These are phyloP conservation scores for Atopsyche davidsoni DNA, from an alignment of 1,140 invertebrate species.

Conservation along the genomic window DNA sequence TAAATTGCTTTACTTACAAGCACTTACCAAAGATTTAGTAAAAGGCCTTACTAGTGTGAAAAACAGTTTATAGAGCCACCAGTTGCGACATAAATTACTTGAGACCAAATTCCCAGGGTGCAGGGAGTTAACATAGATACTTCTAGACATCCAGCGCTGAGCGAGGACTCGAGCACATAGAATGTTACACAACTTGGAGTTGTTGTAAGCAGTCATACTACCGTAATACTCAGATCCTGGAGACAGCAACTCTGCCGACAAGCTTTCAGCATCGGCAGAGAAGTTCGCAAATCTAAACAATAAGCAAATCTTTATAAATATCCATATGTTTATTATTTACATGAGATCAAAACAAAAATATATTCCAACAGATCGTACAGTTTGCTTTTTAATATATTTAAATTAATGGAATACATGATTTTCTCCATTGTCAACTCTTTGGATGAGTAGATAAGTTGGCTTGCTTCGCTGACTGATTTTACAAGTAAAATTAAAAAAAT, in stretches of 20 bases:
- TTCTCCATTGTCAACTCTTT: no score
- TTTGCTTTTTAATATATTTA: no score
- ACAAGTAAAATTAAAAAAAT: no score
- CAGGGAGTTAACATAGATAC: slow-evolving; percentile 72
- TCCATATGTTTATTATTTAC: slow-evolving; percentile 1
- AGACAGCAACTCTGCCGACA: slow-evolving; percentile 51
- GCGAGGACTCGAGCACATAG: slow-evolving; percentile 65
- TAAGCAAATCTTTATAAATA: not conserved
- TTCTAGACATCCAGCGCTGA: slow-evolving; percentile 60
- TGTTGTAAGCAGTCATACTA: slow-evolving; percentile 80
- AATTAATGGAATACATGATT: no score
- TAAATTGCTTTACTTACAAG: slow-evolving; percentile 3
- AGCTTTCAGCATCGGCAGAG: slow-evolving; percentile 37
- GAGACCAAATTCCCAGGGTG: slow-evolving; percentile 92
- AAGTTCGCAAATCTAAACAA: slow-evolving; percentile 60
- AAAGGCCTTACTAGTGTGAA: slow-evolving; percentile 83
- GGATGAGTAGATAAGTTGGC: no score
- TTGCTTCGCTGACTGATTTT: no score
- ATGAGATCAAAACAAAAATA: not conserved
- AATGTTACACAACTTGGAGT: slow-evolving; percentile 86
- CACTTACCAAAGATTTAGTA: slow-evolving; percentile 85
- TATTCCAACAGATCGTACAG: not conserved
- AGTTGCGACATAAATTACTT: slow-evolving; percentile 67
- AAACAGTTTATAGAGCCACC: slow-evolving; percentile 74
- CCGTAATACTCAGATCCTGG: slow-evolving; percentile 58